Percentiles rank a stretch among this genome's conserved stretches.
phyloP scores from a whole-genome alignment of 2,797 vertebrate genomes.

The Anabacerthia variegaticeps region DNA sequence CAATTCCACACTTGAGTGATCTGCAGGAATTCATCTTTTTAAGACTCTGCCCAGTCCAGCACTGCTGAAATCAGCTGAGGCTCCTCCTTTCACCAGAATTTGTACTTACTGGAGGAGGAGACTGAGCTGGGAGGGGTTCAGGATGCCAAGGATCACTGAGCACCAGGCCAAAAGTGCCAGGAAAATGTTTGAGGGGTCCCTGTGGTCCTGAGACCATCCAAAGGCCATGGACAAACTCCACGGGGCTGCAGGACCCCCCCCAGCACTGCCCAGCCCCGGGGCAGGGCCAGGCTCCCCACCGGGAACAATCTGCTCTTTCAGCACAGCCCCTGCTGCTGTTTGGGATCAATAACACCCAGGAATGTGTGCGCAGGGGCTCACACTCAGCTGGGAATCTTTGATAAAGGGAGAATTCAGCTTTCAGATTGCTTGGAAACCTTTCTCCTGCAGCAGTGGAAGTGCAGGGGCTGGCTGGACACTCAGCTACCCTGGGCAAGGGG shows the following conservation, averaged over 20 bases:
- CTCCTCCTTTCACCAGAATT: neutral
- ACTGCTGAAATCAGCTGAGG: slow-evolving; percentile 13
- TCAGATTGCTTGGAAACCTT: neutral
- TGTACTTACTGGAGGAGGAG: neutral
- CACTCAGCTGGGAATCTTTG: neutral
- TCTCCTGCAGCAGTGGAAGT: neutral
- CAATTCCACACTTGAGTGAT: neutral
- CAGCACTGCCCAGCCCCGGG: neutral
- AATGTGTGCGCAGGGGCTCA: neutral
- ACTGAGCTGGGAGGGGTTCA: neutral
- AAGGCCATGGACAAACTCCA: neutral
- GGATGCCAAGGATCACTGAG: neutral
- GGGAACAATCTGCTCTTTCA: neutral
- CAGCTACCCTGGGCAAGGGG: neutral
- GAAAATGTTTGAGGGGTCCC: neutral
- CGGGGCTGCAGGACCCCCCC: neutral
- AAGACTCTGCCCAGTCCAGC: neutral
- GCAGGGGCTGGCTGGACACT: neutral
- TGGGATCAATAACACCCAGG: neutral
- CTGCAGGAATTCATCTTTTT: neutral
- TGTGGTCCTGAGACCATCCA: neutral
- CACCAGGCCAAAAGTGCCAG: neutral
- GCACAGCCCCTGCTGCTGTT: neutral
- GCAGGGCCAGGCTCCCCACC: neutral
- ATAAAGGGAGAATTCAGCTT: neutral